Conservation (phyloP, 2,113 vertebrate species). For the Chloroceryle aenea region DNA sequence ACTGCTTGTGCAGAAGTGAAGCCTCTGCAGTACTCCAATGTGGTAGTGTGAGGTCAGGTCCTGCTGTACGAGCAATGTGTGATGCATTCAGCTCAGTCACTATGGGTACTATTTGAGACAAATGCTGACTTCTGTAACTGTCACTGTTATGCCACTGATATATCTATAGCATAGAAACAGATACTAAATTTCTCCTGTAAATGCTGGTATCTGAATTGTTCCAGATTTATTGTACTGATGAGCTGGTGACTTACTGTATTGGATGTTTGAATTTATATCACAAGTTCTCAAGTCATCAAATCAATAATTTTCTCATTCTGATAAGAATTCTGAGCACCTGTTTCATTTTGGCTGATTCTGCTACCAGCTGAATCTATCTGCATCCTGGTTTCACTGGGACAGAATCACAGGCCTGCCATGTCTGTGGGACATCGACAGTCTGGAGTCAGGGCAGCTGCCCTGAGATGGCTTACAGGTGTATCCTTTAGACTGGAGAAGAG, state of each 20-base stretch:
- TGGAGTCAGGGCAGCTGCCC: too few relatives aligned
- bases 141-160: neutral
- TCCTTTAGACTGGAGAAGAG: too few relatives aligned
- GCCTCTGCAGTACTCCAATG: neutral
- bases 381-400: neutral
- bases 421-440: too few relatives aligned
- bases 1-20: neutral
- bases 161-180: neutral
- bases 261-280: neutral
- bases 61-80: neutral
- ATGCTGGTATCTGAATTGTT: neutral
- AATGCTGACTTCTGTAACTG: neutral
- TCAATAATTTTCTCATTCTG: neutral
- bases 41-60: neutral
- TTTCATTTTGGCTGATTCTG: neutral
- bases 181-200: neutral
- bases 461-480: neutral
- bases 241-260: neutral
- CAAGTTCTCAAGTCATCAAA: neutral
- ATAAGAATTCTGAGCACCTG: neutral
- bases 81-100: neutral
- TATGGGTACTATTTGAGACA: neutral
- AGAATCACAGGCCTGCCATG: neutral
- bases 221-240: neutral
- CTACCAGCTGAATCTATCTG: neutral